Conservation (phyloP, 1,140 invertebrate species). For the Dryas iulia region DNA sequence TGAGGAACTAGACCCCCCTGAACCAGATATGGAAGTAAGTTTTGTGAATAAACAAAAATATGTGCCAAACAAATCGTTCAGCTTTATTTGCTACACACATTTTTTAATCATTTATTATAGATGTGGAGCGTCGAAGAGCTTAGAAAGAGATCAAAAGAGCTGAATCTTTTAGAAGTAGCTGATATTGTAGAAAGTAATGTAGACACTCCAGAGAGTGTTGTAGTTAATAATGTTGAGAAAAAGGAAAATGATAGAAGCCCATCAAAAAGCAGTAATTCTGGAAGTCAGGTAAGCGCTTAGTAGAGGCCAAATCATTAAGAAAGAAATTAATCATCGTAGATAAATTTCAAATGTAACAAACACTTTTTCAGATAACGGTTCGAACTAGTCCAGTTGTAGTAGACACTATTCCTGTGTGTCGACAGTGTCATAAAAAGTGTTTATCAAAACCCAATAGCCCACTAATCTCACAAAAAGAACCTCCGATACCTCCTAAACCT, state of each 20-base stretch:
- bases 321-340: background rate
- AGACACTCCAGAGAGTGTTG: slow-evolving; percentile 46
- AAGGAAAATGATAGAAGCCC: slow-evolving; percentile 83
- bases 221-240: slow-evolving; percentile 48
- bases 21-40: slow-evolving; percentile 72
- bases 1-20: slow-evolving; percentile 65
- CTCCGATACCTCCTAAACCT: slow-evolving; percentile 53
- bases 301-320: background rate
- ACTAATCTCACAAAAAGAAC: slow-evolving; percentile 71
- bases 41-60: background rate
- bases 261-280: slow-evolving; percentile 86
- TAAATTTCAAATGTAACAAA: background rate
- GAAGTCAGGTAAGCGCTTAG: slow-evolving; percentile 82
- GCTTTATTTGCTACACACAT: background rate
- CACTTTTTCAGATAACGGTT: slow-evolving; percentile 83
- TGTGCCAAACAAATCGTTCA: background rate
- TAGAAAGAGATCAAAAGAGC: slow-evolving; percentile 83
- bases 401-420: slow-evolving; percentile 84
- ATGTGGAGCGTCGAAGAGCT: slow-evolving; percentile 87
- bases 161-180: slow-evolving; percentile 81
- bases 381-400: slow-evolving; percentile 84
- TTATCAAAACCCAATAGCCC: slow-evolving; percentile 80
- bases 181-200: slow-evolving; percentile 55
- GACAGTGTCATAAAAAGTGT: slow-evolving; percentile 87
- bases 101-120: slow-evolving; percentile 41